Conservation (phyloP, 2,797 vertebrate species). For the Fistularia commersonii region DNA sequence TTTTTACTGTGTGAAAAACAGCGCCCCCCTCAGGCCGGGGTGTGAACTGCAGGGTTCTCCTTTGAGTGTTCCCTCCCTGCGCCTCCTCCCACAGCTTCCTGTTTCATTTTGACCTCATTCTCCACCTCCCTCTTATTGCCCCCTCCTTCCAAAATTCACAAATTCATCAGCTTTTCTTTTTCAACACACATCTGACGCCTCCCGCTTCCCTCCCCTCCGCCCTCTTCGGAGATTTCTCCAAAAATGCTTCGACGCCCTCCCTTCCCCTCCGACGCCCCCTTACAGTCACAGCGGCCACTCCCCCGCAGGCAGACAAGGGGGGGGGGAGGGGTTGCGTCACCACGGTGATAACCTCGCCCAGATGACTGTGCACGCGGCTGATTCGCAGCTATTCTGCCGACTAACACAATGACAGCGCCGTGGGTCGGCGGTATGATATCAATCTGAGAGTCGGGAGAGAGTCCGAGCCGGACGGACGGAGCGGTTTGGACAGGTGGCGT, state of each 20-base stretch:
- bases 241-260: slow-evolving; percentile 15
- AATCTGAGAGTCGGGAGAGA: slow-evolving; percentile 78
- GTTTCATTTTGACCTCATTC: not conserved
- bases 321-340: slow-evolving; percentile 20
- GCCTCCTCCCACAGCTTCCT: no score
- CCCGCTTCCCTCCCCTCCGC: slow-evolving; percentile 5
- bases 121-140: not conserved
- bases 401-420: slow-evolving; percentile 37
- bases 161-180: slow-evolving; percentile 9
- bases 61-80: no score
- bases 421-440: slow-evolving; percentile 85
- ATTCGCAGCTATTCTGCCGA: slow-evolving; percentile 3
- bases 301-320: slow-evolving; percentile 12
- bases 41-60: no score
- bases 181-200: slow-evolving; percentile 3
- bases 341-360: not conserved
- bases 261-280: no score
- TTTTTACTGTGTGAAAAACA: no score
- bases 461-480: no score
- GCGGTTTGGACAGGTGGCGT: no score
- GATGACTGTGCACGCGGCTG: not conserved
- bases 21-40: no score
- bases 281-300: slow-evolving; percentile 27
- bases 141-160: slow-evolving; percentile 1
- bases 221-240: slow-evolving; percentile 15